A percentile compares a stretch with the other conserved stretches of the same genome.
Evolutionary conservation across 2,797 vertebrate species (phyloP).

Genomic region (Spinus pinus): DNA sequence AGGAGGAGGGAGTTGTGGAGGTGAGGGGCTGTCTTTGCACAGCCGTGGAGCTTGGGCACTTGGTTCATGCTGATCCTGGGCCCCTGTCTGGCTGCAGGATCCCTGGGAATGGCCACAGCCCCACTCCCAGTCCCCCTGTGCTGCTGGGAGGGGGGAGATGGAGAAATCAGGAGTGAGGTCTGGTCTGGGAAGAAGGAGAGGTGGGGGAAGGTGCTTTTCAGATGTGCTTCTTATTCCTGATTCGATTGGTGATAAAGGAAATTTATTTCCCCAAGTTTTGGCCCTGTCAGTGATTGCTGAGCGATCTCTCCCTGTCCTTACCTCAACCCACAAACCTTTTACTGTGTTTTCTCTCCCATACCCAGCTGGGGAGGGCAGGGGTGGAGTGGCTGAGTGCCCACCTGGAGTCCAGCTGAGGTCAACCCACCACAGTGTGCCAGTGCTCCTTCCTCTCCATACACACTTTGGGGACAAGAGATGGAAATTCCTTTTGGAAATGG

Average conservation of each 20-base stretch:
- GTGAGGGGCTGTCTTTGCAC: neutral
- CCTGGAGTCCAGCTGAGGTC: neutral
- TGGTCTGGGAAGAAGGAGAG: neutral
- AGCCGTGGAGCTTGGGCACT: neutral
- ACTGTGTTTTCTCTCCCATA: neutral
- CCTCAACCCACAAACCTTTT: neutral
- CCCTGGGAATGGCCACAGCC: neutral
- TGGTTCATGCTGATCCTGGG: neutral
- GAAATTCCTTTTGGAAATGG: neutral
- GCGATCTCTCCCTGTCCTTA: neutral
- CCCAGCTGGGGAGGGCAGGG: neutral
- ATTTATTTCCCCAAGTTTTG: neutral
- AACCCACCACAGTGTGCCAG: rapidly evolving
- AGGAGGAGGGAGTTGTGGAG: neutral
- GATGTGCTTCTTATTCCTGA: neutral
- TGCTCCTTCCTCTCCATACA: neutral
- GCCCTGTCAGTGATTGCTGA: neutral
- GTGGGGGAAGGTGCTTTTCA: neutral
- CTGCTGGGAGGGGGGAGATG: neutral
- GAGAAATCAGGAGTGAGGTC: neutral
- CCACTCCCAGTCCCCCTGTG: neutral
- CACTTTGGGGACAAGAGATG: neutral
- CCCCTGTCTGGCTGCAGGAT: too few species aligned
- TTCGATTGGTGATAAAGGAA: neutral
- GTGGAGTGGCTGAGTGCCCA: neutral